Conservation (phyloP, 2,797 vertebrate genomes). For the Neosilurus hyrtlii region DNA sequence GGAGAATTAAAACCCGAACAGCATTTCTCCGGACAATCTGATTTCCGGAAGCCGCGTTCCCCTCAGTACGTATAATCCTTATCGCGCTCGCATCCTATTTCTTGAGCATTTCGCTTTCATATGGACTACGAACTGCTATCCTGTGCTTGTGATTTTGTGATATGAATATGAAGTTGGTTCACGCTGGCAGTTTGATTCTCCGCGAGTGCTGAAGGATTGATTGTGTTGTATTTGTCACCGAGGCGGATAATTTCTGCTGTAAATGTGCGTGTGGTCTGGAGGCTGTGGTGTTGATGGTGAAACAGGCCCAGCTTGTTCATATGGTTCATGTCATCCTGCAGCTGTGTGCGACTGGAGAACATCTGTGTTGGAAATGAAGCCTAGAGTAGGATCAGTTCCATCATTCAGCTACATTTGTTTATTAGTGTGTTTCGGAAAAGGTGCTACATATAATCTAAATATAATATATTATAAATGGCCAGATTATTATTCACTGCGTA, state of each 20-base stretch:
- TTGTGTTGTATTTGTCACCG: constrained; percentile 14
- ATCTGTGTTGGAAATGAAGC: neutral
- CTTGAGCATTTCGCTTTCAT: neutral
- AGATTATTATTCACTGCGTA: neutral
- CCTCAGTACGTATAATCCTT: constrained; percentile 16
- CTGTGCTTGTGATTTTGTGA: neutral
- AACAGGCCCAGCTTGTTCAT: neutral
- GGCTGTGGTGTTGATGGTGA: neutral
- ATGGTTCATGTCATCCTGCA: neutral
- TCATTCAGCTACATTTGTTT: neutral
- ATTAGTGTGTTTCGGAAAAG: neutral
- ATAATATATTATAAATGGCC: neutral
- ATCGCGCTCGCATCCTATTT: neutral
- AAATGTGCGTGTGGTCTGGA: neutral
- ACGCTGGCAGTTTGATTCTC: neutral
- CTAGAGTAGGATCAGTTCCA: neutral
- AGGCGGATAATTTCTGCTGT: constrained; percentile 6
- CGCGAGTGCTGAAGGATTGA: neutral
- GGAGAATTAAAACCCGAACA: constrained; percentile 25
- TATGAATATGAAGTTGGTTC: neutral
- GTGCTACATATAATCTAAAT: no score
- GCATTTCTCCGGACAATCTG: neutral
- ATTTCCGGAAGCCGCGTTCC: constrained; percentile 3
- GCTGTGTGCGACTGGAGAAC: neutral
- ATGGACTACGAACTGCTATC: no score